Evolutionary conservation across 2,113 vertebrate genomes (phyloP), one percentile per base, ranked within the genome.

Genomic region (Martes martes): DNA sequence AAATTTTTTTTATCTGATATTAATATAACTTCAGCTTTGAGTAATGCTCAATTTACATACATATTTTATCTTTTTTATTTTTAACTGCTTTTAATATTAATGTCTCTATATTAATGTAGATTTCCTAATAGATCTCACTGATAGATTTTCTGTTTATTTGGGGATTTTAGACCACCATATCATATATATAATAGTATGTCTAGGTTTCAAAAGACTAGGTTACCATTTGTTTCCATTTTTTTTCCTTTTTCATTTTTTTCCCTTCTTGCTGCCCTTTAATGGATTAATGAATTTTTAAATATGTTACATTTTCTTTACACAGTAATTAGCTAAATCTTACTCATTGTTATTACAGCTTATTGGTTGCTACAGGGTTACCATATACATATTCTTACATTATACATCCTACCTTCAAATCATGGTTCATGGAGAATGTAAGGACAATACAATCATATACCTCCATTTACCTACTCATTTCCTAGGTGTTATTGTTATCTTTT

Each of bases 371-470:
- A 45, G 28, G 52, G 36, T 73, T 61, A 15, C 14, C 87, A 24
- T 14, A 57, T 21, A 21, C 33, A 26, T n/a, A 16, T 50, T 23
- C 47, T 50, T 69, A 45, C 42, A 67, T 39, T 57, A 57, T 21
- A 21, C 16, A 88, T 24, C n/a, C 67, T 31, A 15, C 82, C 39
- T 65, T 85, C 59, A 65, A 65, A n/a, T 33, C 18, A 26, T 4
- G 1, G 23, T 7, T 26, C 7, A 9, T 4, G 24, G 6, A 33
- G 21, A 67, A 15, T 31, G n/a, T 15, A 28, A 59, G 28, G 26
- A 8, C 4, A 4, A 0, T n/a, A 36, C 23, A 14, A 24, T 11
- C 2, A 3, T 28, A 6, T 28, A 0, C 18, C n/a, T 84, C 16
- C 11, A 23, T n/a, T 33, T 28, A 14, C 6, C 19, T 59, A 19